phyloP scores from a whole-genome alignment of 35 echinoderm and acorn worm genomes.

The Nesometra sesokonis region DNA sequence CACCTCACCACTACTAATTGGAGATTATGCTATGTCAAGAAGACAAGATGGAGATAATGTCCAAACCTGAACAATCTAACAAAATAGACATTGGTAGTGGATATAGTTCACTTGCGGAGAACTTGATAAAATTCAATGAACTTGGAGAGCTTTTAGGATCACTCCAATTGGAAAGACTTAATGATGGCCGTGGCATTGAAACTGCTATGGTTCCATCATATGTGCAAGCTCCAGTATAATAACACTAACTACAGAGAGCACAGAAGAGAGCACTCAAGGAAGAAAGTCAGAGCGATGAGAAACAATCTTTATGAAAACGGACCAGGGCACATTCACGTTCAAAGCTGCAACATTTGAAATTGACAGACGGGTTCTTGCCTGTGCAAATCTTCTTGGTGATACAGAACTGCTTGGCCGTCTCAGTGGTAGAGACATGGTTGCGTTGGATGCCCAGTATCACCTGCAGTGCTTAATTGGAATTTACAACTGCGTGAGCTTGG shows the following conservation, averaged over 20 bases:
- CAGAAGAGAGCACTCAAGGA: background rate
- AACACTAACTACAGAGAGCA: background rate
- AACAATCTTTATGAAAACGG: no score
- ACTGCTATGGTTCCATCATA: background rate
- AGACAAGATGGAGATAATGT: no score
- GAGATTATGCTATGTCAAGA: no score
- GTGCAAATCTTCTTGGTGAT: conserved; percentile 20
- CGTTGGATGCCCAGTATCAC: conserved; percentile 26
- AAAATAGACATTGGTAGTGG: no score
- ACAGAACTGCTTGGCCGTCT: conserved; percentile 12
- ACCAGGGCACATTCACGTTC: conserved; percentile 17
- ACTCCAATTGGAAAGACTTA: no score
- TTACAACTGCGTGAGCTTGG: conserved; percentile 26
- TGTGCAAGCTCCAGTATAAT: background rate
- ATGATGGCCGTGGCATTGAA: background rate
- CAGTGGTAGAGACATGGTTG: conserved; percentile 21
- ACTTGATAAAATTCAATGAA: no score
- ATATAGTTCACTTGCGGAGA: no score
- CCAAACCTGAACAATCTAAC: no score
- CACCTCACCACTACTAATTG: no score
- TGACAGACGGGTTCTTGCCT: conserved; percentile 15
- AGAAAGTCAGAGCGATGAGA: no score
- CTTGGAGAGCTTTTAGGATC: no score
- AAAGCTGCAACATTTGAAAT: conserved; percentile 27
- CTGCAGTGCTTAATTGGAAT: background rate